Conservation (phyloP, 2,113 vertebrate species). For the Lamprotornis superbus region DNA sequence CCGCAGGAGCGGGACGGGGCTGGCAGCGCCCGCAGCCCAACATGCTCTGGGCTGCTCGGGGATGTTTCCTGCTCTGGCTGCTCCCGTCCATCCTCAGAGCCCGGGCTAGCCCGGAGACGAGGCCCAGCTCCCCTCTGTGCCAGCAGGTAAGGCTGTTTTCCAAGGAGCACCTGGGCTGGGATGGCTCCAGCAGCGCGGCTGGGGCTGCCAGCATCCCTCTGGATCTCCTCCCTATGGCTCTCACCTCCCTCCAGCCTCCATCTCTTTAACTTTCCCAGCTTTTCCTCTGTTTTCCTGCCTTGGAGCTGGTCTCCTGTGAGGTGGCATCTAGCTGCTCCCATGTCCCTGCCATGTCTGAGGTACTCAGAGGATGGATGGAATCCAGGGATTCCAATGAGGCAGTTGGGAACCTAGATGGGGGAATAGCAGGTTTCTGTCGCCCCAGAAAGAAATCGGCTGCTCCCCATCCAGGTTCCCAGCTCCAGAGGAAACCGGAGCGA, state of each 20-base stretch:
- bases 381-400: not conserved
- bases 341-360: not conserved
- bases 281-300: not conserved
- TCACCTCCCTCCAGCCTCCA: not conserved
- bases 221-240: not conserved
- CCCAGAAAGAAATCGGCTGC: not conserved
- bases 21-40: not conserved
- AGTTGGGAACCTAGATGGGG: not conserved
- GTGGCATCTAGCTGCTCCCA: not conserved
- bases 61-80: conserved; percentile 46
- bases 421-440: not conserved
- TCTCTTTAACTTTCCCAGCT: not conserved
- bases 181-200: not conserved
- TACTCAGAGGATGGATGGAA: not conserved
- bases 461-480: not conserved
- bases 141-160: conserved; percentile 47
- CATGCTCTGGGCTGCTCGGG: conserved; percentile 17
- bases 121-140: not conserved
- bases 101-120: not conserved
- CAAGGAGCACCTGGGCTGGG: not conserved
- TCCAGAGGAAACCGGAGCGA: not conserved
- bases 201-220: not conserved
- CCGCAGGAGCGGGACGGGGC: not conserved
- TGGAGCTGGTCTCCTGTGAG: accelerated
- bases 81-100: not conserved